A percentile compares a stretch with the other conserved stretches of the same genome.
These are phyloP conservation scores for Sphinx pinastri DNA, from an alignment of 2,888 invertebrate genomes.

Conservation along the genomic window DNA sequence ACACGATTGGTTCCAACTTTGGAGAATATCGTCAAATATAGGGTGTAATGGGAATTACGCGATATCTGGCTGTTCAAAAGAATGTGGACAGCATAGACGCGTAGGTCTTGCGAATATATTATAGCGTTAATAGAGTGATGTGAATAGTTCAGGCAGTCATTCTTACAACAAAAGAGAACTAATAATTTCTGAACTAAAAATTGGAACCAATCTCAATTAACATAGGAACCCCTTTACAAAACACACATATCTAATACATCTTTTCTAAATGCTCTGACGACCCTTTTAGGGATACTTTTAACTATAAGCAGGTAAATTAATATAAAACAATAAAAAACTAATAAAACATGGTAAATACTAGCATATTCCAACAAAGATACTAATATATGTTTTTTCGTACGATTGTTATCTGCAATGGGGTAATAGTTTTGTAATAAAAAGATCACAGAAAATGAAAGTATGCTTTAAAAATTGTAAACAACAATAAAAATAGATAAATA, in stretches of 20 bases:
- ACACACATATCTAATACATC: background rate
- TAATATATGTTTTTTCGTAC: background rate
- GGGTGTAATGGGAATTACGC: too few relatives aligned
- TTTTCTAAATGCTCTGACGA: conserved; percentile 1
- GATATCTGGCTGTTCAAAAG: too few relatives aligned
- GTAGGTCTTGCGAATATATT: too few relatives aligned
- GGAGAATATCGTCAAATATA: background rate
- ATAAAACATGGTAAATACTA: background rate
- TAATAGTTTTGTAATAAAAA: conserved; percentile 40
- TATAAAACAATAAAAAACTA: conserved; percentile 1
- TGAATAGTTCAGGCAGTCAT: too few relatives aligned
- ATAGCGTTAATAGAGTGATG: too few relatives aligned
- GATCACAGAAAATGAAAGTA: conserved; percentile 75
- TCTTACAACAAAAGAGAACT: too few relatives aligned
- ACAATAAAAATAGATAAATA: conserved; percentile 43
- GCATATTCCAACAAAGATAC: background rate
- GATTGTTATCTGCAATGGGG: background rate
- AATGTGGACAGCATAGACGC: too few relatives aligned
- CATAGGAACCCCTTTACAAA: background rate
- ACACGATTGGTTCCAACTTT: background rate
- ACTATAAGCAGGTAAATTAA: background rate
- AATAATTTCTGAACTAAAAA: too few relatives aligned
- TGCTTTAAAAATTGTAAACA: conserved; percentile 53
- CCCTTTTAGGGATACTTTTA: background rate
- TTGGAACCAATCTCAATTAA: conserved; percentile 1